These are phyloP conservation scores for Drosophila setifemur DNA, from an alignment of 1,140 invertebrate species.

Conservation along the genomic window DNA sequence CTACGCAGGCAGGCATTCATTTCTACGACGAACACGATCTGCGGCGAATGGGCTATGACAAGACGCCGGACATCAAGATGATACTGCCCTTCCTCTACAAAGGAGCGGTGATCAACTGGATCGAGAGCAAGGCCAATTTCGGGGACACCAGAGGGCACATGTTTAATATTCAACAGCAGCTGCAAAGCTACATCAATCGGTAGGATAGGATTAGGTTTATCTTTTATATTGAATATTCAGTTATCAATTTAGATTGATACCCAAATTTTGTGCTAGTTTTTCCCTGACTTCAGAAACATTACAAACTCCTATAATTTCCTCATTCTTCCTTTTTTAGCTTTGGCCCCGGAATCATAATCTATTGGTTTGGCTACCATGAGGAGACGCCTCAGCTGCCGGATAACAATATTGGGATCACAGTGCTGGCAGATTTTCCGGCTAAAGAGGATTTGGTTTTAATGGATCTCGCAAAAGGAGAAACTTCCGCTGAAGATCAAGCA, in stretches of 20 bases:
- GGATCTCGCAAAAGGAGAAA: conserved; percentile 29
- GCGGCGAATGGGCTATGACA: conserved; percentile 93
- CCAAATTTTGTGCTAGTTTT: too few relatives aligned
- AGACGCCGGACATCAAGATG: conserved; percentile 96
- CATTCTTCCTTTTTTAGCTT: conserved; percentile 85
- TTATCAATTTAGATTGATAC: too few relatives aligned
- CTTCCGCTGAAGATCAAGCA: neutral
- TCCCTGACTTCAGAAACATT: neutral
- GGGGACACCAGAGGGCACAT: conserved; percentile 92
- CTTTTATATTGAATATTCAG: too few relatives aligned
- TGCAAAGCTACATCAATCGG: conserved; percentile 95
- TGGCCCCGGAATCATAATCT: conserved; percentile 96
- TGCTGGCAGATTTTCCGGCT: conserved; percentile 86
- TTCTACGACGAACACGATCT: conserved; percentile 93
- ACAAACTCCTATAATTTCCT: neutral
- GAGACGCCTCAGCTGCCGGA: conserved; percentile 85
- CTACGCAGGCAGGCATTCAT: conserved; percentile 85
- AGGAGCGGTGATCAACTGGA: conserved; percentile 95
- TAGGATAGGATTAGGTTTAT: conserved; percentile 77
- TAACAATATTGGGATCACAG: conserved; percentile 86
- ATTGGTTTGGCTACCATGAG: conserved; percentile 97
- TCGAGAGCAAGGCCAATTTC: conserved; percentile 97
- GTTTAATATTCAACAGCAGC: conserved; percentile 93
- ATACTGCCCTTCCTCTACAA: conserved; percentile 94
- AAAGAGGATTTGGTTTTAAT: conserved; percentile 78